Percentiles rank a stretch among this genome's conserved stretches.
Conservation (phyloP, 2,888 invertebrate genomes). For the Zygothrica quintamaculata region DNA sequence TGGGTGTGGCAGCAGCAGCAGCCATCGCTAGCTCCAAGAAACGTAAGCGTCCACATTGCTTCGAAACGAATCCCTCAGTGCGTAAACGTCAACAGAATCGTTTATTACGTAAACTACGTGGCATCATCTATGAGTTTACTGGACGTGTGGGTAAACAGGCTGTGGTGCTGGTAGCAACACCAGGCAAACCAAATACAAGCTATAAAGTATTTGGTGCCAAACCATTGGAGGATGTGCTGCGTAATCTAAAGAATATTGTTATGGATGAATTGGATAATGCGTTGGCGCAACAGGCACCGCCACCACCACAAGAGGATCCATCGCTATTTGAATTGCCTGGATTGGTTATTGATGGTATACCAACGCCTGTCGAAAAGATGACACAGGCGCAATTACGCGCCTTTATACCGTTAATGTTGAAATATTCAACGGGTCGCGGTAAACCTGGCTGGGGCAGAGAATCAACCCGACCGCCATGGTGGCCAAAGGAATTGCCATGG, state of each 20-base stretch:
- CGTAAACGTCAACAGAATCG: conserved; percentile 97
- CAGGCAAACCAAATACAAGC: conserved; percentile 97
- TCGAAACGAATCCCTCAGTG: conserved; percentile 98
- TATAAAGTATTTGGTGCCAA: conserved; percentile 99
- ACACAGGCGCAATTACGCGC: conserved; percentile 98
- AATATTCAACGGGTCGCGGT: conserved; percentile 97
- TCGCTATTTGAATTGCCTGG: conserved; percentile 97
- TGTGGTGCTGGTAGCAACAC: conserved; percentile 97
- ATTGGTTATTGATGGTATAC: conserved; percentile 98
- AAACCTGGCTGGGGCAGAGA: conserved; percentile 99
- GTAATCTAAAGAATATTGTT: conserved; percentile 94
- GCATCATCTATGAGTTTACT: conserved; percentile 98
- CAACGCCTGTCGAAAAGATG: conserved; percentile 99
- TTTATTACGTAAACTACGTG: conserved; percentile 93
- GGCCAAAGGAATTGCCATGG: conserved; percentile 99
- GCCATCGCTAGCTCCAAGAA: conserved; percentile 98
- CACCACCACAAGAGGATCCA: conserved; percentile 92
- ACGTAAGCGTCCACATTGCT: conserved; percentile 96
- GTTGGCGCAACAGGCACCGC: conserved; percentile 96
- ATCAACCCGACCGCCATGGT: conserved; percentile 98
- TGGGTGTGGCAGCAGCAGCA: conserved; percentile 98
- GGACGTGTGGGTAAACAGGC: conserved; percentile 99
- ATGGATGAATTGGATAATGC: conserved; percentile 98
- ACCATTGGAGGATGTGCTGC: conserved; percentile 97
- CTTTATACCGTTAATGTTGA: conserved; percentile 98